Conservation (phyloP, 1,140 invertebrate species). For the Amphibalanus amphitrite region DNA sequence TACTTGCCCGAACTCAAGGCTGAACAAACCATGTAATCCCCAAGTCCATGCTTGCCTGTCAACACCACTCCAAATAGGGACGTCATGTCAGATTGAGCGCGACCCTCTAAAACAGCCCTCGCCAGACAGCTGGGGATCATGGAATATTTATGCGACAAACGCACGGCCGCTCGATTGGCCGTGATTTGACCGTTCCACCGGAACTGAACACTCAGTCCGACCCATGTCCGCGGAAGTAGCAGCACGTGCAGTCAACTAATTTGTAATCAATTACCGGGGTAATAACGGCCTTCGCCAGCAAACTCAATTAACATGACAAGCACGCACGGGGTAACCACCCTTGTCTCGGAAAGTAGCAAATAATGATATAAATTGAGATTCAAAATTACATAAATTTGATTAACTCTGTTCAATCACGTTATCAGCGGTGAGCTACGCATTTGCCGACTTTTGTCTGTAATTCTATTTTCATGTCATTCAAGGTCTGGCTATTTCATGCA, state of each 20-base stretch:
- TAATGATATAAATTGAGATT: not conserved
- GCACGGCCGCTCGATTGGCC: not conserved
- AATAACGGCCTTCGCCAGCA: not conserved
- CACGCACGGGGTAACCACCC: not conserved
- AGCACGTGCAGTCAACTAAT: not conserved
- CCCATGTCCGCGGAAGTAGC: not conserved
- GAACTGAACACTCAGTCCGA: not conserved
- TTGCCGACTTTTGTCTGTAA: too few species aligned
- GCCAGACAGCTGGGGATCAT: not conserved
- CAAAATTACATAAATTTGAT: too few species aligned
- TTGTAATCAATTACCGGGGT: not conserved
- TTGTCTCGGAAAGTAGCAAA: not conserved
- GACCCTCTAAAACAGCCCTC: too few species aligned
- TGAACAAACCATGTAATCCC: too few species aligned
- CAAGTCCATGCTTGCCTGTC: too few species aligned
- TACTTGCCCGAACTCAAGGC: too few species aligned
- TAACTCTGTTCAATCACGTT: too few species aligned
- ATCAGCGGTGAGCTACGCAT: too few species aligned
- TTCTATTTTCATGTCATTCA: too few species aligned
- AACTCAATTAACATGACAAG: not conserved
- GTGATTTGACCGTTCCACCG: not conserved
- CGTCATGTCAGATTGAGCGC: too few species aligned
- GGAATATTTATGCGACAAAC: not conserved
- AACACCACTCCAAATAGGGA: too few species aligned
- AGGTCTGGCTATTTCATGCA: too few species aligned